These are phyloP conservation scores for Limnephilus rhombicus DNA, from an alignment of 2,888 invertebrate species.

Conservation along the genomic window DNA sequence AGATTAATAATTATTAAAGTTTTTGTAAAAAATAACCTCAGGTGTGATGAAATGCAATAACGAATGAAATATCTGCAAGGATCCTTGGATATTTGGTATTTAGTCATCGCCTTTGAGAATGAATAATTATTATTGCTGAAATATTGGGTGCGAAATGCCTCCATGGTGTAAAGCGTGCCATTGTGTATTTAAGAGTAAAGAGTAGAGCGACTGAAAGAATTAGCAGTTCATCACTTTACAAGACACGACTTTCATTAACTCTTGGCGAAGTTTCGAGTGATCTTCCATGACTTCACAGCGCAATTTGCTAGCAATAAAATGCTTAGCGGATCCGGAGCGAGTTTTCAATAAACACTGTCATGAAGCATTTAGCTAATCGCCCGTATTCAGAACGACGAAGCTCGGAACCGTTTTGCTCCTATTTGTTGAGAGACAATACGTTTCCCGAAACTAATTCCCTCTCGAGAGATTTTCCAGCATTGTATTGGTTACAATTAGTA, in stretches of 20 bases:
- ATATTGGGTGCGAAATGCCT: background rate
- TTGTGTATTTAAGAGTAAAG: background rate
- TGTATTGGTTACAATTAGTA: constrained; percentile 54
- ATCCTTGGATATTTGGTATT: background rate
- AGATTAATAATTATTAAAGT: no score
- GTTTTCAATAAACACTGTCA: constrained; percentile 43
- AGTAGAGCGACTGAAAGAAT: background rate
- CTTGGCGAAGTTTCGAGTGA: constrained; percentile 31
- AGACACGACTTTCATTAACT: constrained; percentile 57
- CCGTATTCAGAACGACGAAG: constrained; percentile 18
- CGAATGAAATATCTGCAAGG: background rate
- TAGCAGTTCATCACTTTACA: constrained; percentile 53
- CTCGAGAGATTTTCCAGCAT: constrained; percentile 9
- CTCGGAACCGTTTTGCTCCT: constrained; percentile 14
- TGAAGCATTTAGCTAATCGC: constrained; percentile 55
- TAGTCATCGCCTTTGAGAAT: background rate
- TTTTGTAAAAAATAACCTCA: no score
- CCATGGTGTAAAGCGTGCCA: background rate
- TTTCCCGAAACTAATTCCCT: constrained; percentile 41
- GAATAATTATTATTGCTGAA: background rate
- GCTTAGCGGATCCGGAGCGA: constrained; percentile 37
- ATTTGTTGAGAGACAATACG: constrained; percentile 8
- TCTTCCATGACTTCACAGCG: constrained; percentile 49
- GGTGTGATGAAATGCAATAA: no score
- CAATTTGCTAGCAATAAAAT: constrained; percentile 53